Evolutionary conservation across 2,113 vertebrate genomes (phyloP).

Genomic region (Sorex araneus): DNA sequence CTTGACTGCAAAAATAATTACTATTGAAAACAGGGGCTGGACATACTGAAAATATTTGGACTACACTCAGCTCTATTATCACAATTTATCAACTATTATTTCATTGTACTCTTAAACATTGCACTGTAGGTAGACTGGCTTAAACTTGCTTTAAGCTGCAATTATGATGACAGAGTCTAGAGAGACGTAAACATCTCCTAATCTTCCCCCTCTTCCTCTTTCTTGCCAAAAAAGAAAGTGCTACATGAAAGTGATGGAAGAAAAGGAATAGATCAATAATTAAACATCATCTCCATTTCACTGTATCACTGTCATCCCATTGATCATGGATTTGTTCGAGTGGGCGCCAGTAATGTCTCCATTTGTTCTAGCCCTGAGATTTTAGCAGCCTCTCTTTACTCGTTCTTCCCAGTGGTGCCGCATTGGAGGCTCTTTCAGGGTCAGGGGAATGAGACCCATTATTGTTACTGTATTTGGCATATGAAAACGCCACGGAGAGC

Average conservation of each 20-base stretch:
- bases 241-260: not conserved
- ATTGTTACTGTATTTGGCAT: no score
- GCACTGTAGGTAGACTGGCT: not conserved
- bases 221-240: slow-evolving; percentile 11
- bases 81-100: slow-evolving; percentile 40
- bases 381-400: no score
- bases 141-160: not conserved
- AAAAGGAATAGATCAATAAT: slow-evolving; percentile 15
- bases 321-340: no score
- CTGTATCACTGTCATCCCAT: no score
- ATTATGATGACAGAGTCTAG: not conserved
- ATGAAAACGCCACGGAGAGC: no score
- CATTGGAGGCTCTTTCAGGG: no score
- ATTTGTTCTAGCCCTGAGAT: no score
- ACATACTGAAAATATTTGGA: slow-evolving; percentile 39
- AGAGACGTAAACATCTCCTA: not conserved
- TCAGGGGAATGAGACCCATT: no score
- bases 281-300: not conserved
- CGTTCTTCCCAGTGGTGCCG: no score
- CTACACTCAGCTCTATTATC: slow-evolving; percentile 31
- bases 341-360: no score
- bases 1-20: slow-evolving; percentile 60
- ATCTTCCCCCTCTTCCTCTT: not conserved
- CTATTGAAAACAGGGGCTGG: slow-evolving; percentile 29
- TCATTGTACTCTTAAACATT: slow-evolving; percentile 18